phyloP scores from a whole-genome alignment of 2,113 vertebrate genomes.

The Syrmaticus mikado region DNA sequence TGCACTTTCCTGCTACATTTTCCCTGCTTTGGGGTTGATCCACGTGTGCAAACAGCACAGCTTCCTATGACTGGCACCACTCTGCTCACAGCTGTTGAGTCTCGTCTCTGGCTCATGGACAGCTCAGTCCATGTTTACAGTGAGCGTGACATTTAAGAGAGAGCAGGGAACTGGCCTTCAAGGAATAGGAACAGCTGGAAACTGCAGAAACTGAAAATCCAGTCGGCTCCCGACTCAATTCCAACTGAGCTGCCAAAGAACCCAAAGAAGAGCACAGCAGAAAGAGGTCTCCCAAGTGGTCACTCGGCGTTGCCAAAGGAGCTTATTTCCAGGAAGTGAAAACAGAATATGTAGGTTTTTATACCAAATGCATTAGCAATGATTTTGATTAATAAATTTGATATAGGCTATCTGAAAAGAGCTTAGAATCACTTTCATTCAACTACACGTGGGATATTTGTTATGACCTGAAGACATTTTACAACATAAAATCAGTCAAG shows the following conservation, averaged over 20 bases:
- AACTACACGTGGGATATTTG: not conserved
- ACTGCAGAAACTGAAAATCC: not conserved
- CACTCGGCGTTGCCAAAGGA: not conserved
- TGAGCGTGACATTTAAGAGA: not conserved
- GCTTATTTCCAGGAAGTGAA: not conserved
- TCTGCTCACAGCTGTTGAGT: not conserved
- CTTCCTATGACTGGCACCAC: not conserved
- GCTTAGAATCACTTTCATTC: not conserved
- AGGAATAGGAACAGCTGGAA: not conserved
- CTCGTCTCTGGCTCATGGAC: not conserved
- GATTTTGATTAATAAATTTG: not conserved
- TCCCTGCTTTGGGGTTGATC: accelerated
- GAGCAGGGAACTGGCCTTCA: not conserved
- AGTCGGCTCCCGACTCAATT: not conserved
- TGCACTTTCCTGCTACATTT: not conserved
- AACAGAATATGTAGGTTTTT: not conserved
- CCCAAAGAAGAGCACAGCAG: not conserved
- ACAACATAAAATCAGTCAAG: not conserved
- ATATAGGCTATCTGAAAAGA: not conserved
- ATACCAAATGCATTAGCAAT: not conserved
- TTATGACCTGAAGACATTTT: not conserved
- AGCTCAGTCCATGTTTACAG: not conserved
- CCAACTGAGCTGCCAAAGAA: not conserved
- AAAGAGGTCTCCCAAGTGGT: not conserved
- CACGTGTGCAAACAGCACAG: not conserved